Conservation (phyloP, 53 echinoderm and acorn worm species). For the Patiria pectinifera region DNA sequence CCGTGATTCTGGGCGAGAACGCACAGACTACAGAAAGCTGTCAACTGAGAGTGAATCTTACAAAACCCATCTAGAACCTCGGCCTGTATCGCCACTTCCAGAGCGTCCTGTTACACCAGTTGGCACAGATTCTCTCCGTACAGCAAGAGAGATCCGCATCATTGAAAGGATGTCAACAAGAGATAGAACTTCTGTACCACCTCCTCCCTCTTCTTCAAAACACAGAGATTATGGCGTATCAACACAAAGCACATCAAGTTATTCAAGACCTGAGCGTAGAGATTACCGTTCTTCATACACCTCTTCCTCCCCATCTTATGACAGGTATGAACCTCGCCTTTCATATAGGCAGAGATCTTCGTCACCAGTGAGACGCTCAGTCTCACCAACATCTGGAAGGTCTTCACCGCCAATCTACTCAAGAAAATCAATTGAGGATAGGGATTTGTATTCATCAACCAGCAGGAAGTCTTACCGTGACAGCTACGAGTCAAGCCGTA, state of each 20-base stretch:
- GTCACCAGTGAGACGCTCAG: constrained; percentile 10
- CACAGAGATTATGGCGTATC: constrained; percentile 48
- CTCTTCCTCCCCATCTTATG: constrained; percentile 41
- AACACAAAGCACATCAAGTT: constrained; percentile 2
- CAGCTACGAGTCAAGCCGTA: constrained; percentile 48
- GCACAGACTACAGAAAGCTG: not conserved
- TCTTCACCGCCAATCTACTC: constrained; percentile 27
- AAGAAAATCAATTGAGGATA: constrained; percentile 27
- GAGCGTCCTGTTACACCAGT: constrained; percentile 52
- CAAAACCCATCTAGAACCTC: constrained; percentile 32
- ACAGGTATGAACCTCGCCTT: constrained; percentile 31
- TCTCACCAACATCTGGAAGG: constrained; percentile 23
- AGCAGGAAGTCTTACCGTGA: constrained; percentile 42
- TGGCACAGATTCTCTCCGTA: constrained; percentile 47
- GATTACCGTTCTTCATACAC: constrained; percentile 37
- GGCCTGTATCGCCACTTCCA: constrained; percentile 27
- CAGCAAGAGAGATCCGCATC: constrained; percentile 44
- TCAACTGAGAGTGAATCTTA: constrained; percentile 6
- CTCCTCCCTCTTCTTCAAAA: not conserved
- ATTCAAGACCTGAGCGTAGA: constrained; percentile 43
- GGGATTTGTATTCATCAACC: constrained; percentile 28
- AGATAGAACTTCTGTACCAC: constrained; percentile 2
- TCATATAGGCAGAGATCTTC: constrained; percentile 41
- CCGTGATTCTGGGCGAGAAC: not conserved
- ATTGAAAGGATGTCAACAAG: constrained; percentile 16